phyloP scores from a whole-genome alignment of 2,888 invertebrate species.

The Agrochola lychnidis region DNA sequence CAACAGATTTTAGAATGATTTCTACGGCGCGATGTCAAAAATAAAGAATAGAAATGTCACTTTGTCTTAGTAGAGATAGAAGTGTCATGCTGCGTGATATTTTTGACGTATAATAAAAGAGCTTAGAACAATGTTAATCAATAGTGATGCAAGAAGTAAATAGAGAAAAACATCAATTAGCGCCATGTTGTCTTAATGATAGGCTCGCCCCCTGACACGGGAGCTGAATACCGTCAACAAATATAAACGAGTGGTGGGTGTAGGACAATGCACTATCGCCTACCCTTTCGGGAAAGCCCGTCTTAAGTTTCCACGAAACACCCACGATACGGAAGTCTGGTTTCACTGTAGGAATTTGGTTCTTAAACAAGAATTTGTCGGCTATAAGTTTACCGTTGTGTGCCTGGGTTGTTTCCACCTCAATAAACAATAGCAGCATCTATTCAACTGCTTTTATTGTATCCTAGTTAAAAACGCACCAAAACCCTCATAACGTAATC shows the following conservation, averaged over 20 bases:
- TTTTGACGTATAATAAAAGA: not conserved
- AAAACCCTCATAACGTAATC: not conserved
- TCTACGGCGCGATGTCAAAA: not conserved
- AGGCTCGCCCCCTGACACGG: not conserved
- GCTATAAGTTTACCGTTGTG: not conserved
- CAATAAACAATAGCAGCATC: not conserved
- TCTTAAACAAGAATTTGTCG: not conserved
- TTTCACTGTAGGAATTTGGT: not conserved
- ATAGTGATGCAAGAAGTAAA: not conserved
- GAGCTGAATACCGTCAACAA: conserved; percentile 2
- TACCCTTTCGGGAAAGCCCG: conserved; percentile 36
- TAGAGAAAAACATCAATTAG: not conserved
- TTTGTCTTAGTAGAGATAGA: not conserved
- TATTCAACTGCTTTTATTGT: not conserved
- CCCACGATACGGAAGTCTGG: not conserved
- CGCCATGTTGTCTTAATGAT: not conserved
- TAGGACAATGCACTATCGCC: conserved; percentile 45
- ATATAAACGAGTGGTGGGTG: conserved; percentile 47
- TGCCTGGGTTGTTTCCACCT: no score
- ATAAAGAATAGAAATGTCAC: not conserved
- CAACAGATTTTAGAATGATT: not conserved
- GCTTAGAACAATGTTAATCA: not conserved
- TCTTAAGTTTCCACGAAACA: not conserved
- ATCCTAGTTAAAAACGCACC: not conserved
- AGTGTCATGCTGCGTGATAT: not conserved